These are phyloP conservation scores for Blera fallax DNA, from an alignment of 2,888 invertebrate species.

Conservation along the genomic window DNA sequence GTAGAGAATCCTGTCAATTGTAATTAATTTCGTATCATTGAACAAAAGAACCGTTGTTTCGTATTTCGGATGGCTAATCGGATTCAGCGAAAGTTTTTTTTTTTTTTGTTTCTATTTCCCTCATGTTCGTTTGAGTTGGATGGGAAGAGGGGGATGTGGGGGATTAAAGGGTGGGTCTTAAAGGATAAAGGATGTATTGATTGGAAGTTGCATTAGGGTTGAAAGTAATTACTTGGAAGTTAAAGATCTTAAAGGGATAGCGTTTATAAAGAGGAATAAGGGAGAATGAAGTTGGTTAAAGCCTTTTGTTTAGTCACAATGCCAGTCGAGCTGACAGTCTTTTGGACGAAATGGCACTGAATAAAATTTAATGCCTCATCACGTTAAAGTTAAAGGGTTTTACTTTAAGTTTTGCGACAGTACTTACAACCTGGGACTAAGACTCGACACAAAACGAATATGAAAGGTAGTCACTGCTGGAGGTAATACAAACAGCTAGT, in stretches of 20 bases:
- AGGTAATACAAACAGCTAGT: too few species aligned
- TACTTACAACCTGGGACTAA: too few species aligned
- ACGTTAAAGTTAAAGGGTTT: too few species aligned
- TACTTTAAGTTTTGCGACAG: too few species aligned
- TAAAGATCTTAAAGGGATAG: neutral
- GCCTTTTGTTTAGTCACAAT: too few species aligned
- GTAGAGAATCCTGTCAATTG: conserved; percentile 52
- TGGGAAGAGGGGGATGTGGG: neutral
- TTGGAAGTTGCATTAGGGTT: conserved; percentile 11
- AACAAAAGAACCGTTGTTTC: conserved; percentile 42
- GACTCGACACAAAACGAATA: too few species aligned
- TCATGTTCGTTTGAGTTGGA: neutral
- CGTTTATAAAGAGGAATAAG: neutral
- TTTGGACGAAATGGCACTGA: too few species aligned
- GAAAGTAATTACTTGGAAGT: conserved; percentile 39
- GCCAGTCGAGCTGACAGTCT: too few species aligned
- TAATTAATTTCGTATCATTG: conserved; percentile 59
- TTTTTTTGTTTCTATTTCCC: neutral
- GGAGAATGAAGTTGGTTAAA: neutral
- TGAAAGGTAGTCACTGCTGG: too few species aligned
- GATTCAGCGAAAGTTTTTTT: conserved; percentile 30
- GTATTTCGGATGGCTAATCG: conserved; percentile 45
- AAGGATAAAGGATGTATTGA: conserved; percentile 41
- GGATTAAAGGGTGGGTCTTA: neutral
- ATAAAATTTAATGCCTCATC: too few species aligned